A percentile compares a stretch with the other conserved stretches of the same genome.
These are phyloP conservation scores for Edolisoma coerulescens DNA, from an alignment of 2,113 vertebrate species.

Conservation along the genomic window DNA sequence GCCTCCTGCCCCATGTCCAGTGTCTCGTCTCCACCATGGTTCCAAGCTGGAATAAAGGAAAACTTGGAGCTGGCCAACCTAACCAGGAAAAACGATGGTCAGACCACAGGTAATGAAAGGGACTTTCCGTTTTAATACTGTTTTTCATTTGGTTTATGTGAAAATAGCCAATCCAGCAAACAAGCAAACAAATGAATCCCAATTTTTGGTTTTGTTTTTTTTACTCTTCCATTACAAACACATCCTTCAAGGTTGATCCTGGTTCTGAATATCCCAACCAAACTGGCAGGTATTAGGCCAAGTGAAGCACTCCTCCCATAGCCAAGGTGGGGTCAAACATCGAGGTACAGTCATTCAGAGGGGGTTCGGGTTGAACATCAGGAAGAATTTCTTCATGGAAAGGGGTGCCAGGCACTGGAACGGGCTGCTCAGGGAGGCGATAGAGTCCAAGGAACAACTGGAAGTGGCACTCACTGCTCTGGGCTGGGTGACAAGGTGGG, in stretches of 20 bases:
- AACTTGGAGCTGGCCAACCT: not conserved
- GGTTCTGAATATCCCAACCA: not conserved
- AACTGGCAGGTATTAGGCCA: not conserved
- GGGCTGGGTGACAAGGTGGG: not conserved
- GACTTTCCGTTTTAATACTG: not conserved
- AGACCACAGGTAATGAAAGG: not conserved
- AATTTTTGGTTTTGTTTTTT: too few relatives aligned
- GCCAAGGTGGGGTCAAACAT: not conserved
- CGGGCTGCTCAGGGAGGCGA: not conserved
- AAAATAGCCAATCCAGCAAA: not conserved
- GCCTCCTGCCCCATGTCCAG: not conserved
- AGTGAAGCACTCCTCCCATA: not conserved
- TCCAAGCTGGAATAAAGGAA: not conserved
- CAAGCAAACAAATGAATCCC: not conserved
- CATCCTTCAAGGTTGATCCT: not conserved
- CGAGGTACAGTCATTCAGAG: not conserved
- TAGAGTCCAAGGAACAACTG: not conserved
- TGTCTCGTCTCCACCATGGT: not conserved
- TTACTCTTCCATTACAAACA: accelerated
- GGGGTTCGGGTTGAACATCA: not conserved
- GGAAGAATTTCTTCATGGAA: not conserved
- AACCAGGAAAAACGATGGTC: not conserved
- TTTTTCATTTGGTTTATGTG: not conserved
- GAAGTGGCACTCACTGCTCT: not conserved
- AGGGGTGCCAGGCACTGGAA: not conserved